A percentile compares a stretch with the other conserved stretches of the same genome.
Conservation (phyloP, 2,888 invertebrate genomes). For the Epinotia ramella region DNA sequence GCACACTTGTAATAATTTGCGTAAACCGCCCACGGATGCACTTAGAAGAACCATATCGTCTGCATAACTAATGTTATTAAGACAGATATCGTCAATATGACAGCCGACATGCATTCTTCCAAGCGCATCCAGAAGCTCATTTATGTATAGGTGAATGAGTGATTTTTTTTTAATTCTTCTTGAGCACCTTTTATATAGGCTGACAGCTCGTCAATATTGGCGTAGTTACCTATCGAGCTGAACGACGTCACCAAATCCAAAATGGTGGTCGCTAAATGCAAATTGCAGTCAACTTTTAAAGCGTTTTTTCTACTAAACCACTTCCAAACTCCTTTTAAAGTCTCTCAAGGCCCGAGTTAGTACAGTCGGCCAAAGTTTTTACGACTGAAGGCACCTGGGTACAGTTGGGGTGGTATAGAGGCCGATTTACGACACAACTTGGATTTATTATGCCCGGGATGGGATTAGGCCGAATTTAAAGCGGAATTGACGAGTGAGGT, state of each 20-base stretch:
- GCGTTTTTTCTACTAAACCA: constrained; percentile 11
- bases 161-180: too few species aligned
- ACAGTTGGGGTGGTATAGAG: background rate
- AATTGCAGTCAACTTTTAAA: constrained; percentile 5
- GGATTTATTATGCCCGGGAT: constrained; percentile 9
- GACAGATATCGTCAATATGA: too few species aligned
- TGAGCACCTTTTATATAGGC: too few species aligned
- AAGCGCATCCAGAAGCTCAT: too few species aligned
- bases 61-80: too few species aligned
- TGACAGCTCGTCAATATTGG: too few species aligned
- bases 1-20: too few species aligned
- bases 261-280: constrained; percentile 10
- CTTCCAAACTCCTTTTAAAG: constrained; percentile 10
- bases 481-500: background rate
- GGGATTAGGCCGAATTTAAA: background rate
- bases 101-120: too few species aligned
- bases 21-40: too few species aligned
- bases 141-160: too few species aligned
- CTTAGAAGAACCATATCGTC: too few species aligned
- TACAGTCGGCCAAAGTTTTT: constrained; percentile 13
- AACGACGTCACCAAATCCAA: background rate
- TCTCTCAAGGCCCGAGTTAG: background rate
- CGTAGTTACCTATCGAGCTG: background rate
- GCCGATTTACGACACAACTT: constrained; percentile 7
- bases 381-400: constrained; percentile 14